Evolutionary conservation across 2,888 invertebrate species (phyloP).

Genomic region (Rhamphomyia laevipes): DNA sequence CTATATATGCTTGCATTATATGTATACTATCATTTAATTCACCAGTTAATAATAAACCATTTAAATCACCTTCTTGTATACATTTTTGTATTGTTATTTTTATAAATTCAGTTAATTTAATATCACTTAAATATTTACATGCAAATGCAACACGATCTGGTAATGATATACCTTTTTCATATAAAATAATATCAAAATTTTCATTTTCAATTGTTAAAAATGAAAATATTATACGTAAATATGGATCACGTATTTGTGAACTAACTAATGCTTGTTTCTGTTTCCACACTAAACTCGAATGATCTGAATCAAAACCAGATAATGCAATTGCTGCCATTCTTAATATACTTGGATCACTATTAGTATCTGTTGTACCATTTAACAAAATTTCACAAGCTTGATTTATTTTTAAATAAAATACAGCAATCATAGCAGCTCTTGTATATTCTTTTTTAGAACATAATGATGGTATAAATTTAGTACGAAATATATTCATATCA

Average conservation of each 20-base stretch:
- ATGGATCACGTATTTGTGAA: constrained; percentile 73
- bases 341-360: constrained; percentile 31
- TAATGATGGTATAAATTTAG: constrained; percentile 51
- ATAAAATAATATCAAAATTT: constrained; percentile 63
- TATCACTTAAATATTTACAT: constrained; percentile 72
- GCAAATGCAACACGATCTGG: constrained; percentile 88
- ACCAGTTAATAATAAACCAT: constrained; percentile 75
- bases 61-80: constrained; percentile 64
- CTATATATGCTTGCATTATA: constrained; percentile 76
- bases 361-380: constrained; percentile 46
- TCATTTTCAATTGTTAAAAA: constrained; percentile 75
- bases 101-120: constrained; percentile 65
- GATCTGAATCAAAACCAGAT: constrained; percentile 78
- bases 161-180: constrained; percentile 72
- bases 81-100: constrained; percentile 56
- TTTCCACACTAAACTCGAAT: constrained; percentile 60
- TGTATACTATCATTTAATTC: constrained; percentile 62
- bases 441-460: constrained; percentile 60
- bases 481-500: constrained; percentile 44
- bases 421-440: constrained; percentile 81
- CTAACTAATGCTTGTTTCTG: constrained; percentile 62
- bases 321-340: constrained; percentile 61
- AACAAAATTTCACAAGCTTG: constrained; percentile 78
- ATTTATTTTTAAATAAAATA: constrained; percentile 77
- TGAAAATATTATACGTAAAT: constrained; percentile 80